Conservation (phyloP, 2,888 invertebrate genomes). For the Cerastis rubricosa region DNA sequence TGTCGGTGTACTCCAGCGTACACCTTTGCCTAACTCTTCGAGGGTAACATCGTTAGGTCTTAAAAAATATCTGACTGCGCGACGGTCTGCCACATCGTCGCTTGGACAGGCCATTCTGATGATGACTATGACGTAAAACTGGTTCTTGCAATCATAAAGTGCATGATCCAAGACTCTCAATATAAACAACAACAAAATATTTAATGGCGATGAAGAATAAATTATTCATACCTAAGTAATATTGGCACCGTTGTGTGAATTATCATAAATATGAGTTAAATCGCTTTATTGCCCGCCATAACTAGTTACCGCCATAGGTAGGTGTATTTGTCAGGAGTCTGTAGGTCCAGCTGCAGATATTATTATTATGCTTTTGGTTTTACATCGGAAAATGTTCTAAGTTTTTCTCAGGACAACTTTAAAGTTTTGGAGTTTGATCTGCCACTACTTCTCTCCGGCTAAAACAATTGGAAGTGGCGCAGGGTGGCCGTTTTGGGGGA, state of each 20-base stretch:
- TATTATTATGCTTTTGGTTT: background rate
- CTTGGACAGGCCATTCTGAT: background rate
- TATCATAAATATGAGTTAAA: constrained; percentile 18
- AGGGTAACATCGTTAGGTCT: background rate
- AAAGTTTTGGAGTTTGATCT: background rate
- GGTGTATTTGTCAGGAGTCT: background rate
- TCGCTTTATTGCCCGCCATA: constrained; percentile 24
- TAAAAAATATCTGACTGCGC: background rate
- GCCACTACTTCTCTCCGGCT: background rate
- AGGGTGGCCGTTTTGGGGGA: background rate
- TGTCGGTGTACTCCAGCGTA: background rate
- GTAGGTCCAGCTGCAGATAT: background rate
- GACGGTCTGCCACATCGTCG: background rate
- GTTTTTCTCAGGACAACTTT: background rate
- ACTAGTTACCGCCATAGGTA: background rate
- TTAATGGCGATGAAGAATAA: constrained; percentile 1
- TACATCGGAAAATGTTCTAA: background rate
- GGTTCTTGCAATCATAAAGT: background rate
- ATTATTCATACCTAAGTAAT: background rate
- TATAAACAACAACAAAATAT: background rate
- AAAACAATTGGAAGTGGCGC: background rate
- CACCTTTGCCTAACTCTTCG: background rate
- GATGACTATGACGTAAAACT: background rate
- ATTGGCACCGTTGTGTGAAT: constrained; percentile 50
- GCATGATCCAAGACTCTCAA: background rate